A percentile compares a stretch with the other conserved stretches of the same genome.
Evolutionary conservation across 2,888 invertebrate genomes (phyloP).

Genomic region (Rhagonycha lutea): DNA sequence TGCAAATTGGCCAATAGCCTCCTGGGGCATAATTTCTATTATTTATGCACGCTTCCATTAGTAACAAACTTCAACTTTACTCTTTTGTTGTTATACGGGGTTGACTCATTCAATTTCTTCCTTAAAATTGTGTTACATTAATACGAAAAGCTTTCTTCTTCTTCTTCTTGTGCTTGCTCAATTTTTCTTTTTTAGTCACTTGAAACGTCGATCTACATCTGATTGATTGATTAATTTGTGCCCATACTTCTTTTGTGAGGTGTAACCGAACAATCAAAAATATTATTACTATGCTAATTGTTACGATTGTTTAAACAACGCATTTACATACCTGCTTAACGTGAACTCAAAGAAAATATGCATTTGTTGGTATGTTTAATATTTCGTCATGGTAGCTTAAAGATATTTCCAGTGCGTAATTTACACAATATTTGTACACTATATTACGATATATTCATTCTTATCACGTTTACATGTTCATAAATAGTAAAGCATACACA

Average conservation of each 20-base stretch:
- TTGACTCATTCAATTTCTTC: not conserved
- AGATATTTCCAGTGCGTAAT: not conserved
- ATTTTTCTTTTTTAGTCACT: no score
- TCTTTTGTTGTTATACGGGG: not conserved
- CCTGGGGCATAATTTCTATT: not conserved
- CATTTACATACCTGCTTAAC: not conserved
- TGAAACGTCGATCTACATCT: no score
- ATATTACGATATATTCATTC: not conserved
- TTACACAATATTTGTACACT: not conserved
- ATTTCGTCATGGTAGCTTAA: not conserved
- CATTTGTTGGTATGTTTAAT: not conserved
- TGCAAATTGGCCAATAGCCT: not conserved
- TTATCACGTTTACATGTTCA: not conserved
- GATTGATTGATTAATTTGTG: not conserved
- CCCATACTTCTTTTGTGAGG: not conserved
- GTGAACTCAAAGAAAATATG: not conserved
- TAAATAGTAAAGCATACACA: not conserved
- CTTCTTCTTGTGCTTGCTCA: no score
- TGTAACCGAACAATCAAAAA: not conserved
- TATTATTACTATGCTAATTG: not conserved
- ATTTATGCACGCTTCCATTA: not conserved
- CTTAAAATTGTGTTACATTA: not conserved
- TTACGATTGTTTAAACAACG: not conserved
- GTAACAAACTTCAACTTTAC: not conserved
- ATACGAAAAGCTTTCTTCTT: no score